Evolutionary conservation across 2,113 vertebrate species (phyloP), one percentile per base, ranked within the genome.

Genomic region (Toxotes jaculatrix): DNA sequence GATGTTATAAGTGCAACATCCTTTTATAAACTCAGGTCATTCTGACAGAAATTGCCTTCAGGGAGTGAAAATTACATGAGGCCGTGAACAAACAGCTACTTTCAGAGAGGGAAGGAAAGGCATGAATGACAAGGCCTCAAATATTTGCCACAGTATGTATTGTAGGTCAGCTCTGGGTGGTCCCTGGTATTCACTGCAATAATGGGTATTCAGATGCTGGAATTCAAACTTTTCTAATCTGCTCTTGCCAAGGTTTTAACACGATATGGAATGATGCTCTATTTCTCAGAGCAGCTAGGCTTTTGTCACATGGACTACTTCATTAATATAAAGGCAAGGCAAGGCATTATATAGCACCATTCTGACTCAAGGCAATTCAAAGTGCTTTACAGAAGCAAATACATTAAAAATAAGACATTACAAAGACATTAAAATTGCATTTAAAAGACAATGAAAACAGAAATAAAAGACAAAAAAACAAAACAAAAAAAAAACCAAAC

Each of bases 1-100:
- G 31, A 66, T 16, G 32, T 8, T 40, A 40, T 40, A 53, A 62
- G 59, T 70, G 23, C 19, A 72, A 31, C 11, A 16, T 49, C 67
- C 56, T 40, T 57, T 70, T 19, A 76, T 21, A 53, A 80, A 83
- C 57, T 79, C 32, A 19, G 85, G 42, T 60, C 51, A 34, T 70
- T 73, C 21, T 49, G 45, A 77, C 61, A 67, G 2, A 69, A 77
- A 85, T 68, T 80, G 71, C 80, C 60, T 87, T 88, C 59, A 74
- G 61, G 68, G 40, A 70, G 65, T 72, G 49, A 55, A 80, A 80
- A 90, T 87, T 80, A 73, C 76, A 81, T 62, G 43, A 74, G 73
- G 66, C 43, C 31, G 55, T 3, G 1, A 72, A 74, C 42, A 77
- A 60, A 83, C 1, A 3, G 77, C 19, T 63, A 71, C 75, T 49